Evolutionary conservation across 1,140 invertebrate genomes (phyloP), one percentile per base, ranked within the genome.

Genomic region (Anthonomus grandis): DNA sequence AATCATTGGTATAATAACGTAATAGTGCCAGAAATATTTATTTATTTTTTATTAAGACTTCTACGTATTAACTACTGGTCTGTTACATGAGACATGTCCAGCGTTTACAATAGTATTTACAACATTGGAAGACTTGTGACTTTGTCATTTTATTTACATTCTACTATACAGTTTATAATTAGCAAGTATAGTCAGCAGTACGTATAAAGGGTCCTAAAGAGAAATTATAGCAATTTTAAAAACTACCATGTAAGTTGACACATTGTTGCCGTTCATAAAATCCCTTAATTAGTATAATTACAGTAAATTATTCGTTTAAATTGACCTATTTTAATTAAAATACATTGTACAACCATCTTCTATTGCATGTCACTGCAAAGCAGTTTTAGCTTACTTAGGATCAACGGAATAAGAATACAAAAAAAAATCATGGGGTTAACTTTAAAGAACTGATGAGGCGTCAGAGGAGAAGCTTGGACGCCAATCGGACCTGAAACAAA

Each of bases 61-160:
- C 13, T 34, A 12, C 10, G 31, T 10, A 34, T 12, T 34, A 34
- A n/a, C n/a, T n/a, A n/a, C n/a, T n/a, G n/a, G n/a, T n/a, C n/a
- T n/a, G n/a, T n/a, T n/a, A n/a, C n/a, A n/a, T n/a, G n/a, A n/a
- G n/a, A n/a, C n/a, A n/a, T n/a, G n/a, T n/a, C 31, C 31, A 34
- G 31, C 31, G 10, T 34, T 12, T 10, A 12, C 13, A 34, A 17
- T 39, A 12, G 18, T 47, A 47, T 47, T 6, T 38, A 50, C 47
- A 57, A 42, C 22, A 37, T 59, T 63, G 58, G 58, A 60, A 60
- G 58, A 60, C 58, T 60, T 45, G 42, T 56, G 58, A 58, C 50
- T 59, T 61, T 61, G 55, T 55, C 37, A 59, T 59, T 50, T 21
- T 36, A 49, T 31, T 49, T 49, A 49, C 27, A 54, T 15, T 17